phyloP scores from a whole-genome alignment of 2,888 invertebrate genomes.

The Labia minor region DNA sequence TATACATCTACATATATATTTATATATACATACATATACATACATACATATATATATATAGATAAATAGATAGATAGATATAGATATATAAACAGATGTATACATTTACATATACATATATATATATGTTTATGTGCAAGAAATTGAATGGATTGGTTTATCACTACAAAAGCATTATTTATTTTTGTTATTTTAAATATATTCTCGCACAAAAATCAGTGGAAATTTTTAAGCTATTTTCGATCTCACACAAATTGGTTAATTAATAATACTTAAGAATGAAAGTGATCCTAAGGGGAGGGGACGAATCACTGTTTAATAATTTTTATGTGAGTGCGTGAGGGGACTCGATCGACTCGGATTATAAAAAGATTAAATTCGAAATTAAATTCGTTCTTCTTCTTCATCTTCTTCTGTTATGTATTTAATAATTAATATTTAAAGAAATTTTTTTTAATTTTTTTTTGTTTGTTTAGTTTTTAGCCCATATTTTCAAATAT shows the following conservation, averaged over 20 bases:
- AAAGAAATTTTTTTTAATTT: too few relatives aligned
- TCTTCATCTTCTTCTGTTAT: too few relatives aligned
- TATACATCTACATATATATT: too few relatives aligned
- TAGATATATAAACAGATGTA: neutral
- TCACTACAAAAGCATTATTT: neutral
- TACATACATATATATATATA: too few relatives aligned
- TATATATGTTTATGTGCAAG: neutral
- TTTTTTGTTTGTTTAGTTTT: too few relatives aligned
- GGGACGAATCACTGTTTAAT: neutral
- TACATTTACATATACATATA: neutral
- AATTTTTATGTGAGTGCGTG: neutral
- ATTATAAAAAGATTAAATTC: neutral
- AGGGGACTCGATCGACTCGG: neutral
- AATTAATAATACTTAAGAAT: neutral
- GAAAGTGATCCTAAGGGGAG: neutral
- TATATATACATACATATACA: too few relatives aligned
- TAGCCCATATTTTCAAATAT: too few relatives aligned
- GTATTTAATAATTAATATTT: too few relatives aligned
- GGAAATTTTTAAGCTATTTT: neutral
- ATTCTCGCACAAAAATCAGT: neutral
- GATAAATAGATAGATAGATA: too few relatives aligned
- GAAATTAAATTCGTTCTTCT: too few relatives aligned
- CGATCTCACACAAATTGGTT: neutral
- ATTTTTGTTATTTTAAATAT: too few relatives aligned
- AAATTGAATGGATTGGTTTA: neutral